Evolutionary conservation across 2,113 vertebrate species (phyloP).

Genomic region (Sylvilagus bachmani): DNA sequence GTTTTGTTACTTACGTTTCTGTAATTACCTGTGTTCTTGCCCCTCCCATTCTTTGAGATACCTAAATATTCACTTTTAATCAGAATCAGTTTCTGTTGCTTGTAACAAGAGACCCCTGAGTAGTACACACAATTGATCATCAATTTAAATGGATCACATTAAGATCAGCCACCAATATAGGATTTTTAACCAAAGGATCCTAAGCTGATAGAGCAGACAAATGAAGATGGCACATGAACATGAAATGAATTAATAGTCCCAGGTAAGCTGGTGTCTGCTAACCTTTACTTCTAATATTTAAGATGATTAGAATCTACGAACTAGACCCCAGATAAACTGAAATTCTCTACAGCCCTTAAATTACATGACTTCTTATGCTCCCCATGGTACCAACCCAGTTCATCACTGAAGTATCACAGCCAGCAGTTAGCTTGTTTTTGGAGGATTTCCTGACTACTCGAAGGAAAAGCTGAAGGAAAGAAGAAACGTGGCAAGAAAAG

Average conservation of each 20-base stretch:
- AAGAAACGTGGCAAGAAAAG: neutral
- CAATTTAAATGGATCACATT: neutral
- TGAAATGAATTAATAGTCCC: neutral
- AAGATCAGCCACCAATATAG: neutral
- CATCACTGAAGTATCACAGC: neutral
- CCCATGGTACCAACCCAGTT: neutral
- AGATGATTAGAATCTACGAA: neutral
- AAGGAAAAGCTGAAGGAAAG: neutral
- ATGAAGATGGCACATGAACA: neutral
- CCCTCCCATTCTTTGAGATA: neutral
- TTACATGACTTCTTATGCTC: neutral
- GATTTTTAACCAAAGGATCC: neutral
- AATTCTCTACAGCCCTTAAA: neutral
- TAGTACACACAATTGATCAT: neutral
- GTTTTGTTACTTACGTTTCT: neutral
- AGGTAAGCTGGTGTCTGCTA: neutral
- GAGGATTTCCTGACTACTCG: neutral
- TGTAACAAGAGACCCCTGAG: neutral
- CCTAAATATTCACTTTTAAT: neutral
- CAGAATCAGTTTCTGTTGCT: neutral
- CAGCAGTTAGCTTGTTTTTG: no score
- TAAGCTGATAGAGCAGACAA: neutral
- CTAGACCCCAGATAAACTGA: no score
- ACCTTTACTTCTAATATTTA: neutral
- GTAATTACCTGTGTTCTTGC: neutral